Conservation (phyloP, 2,797 vertebrate genomes). For the Pseudopleuronectes americanus region DNA sequence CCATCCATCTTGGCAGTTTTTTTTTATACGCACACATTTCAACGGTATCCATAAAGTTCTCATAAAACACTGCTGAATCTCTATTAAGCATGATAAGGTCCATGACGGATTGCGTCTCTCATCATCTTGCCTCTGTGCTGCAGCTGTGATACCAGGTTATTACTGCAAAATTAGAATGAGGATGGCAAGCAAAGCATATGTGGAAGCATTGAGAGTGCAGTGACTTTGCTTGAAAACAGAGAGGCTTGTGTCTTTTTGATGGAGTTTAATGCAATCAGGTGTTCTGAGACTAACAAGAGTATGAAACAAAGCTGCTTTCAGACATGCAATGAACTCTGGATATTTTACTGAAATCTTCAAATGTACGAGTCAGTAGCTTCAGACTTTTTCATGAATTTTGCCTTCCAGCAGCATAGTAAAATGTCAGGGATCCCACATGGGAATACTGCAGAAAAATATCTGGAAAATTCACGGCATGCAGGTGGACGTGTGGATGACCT, state of each 20-base stretch:
- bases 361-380: too few relatives aligned
- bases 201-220: background rate
- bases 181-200: slow-evolving; percentile 2
- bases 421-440: too few relatives aligned
- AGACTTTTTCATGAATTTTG: too few relatives aligned
- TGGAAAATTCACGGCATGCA: too few relatives aligned
- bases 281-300: background rate
- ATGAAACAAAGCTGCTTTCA: too few relatives aligned
- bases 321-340: too few relatives aligned
- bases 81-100: slow-evolving; percentile 38
- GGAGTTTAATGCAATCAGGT: background rate
- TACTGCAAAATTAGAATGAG: slow-evolving; percentile 1
- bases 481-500: too few relatives aligned
- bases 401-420: too few relatives aligned
- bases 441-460: too few relatives aligned
- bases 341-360: too few relatives aligned
- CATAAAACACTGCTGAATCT: slow-evolving; percentile 54
- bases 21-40: slow-evolving; percentile 8
- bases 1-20: slow-evolving; percentile 10
- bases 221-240: background rate
- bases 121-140: slow-evolving; percentile 33
- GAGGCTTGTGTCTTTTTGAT: slow-evolving; percentile 9
- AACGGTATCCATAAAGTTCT: slow-evolving; percentile 22
- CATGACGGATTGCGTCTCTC: slow-evolving; percentile 33
- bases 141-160: slow-evolving; percentile 24